Conservation (phyloP, 2,888 invertebrate species). For the Rhyacophila evoluta region DNA sequence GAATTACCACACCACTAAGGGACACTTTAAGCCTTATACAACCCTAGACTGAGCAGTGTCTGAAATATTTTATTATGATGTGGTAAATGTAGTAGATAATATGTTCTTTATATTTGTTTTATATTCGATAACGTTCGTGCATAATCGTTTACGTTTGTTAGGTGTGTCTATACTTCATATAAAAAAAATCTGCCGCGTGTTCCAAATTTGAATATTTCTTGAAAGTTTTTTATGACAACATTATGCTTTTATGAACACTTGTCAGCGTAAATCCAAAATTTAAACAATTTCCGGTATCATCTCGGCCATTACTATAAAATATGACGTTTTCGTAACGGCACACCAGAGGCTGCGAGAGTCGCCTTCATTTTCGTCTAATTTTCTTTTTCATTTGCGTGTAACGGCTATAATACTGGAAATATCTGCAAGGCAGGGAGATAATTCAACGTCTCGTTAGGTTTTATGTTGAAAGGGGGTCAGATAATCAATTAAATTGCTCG, state of each 20-base stretch:
- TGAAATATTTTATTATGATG: no score
- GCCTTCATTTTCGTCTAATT: neutral
- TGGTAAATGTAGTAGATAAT: no score
- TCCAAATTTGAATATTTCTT: no score
- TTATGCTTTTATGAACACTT: neutral
- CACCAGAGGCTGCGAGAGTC: neutral
- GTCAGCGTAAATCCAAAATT: neutral
- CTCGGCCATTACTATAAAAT: neutral
- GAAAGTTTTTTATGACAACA: no score
- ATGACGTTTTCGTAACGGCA: neutral
- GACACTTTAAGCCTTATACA: no score
- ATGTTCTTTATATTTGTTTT: no score
- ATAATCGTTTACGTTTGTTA: no score
- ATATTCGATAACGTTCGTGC: no score
- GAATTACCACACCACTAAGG: no score
- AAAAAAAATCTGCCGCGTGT: no score
- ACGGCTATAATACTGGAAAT: neutral
- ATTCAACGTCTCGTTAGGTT: constrained; percentile 22
- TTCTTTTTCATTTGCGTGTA: constrained; percentile 14
- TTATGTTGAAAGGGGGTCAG: neutral
- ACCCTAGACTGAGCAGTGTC: no score
- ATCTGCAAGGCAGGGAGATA: neutral
- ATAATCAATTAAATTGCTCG: constrained; percentile 24
- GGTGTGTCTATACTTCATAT: no score
- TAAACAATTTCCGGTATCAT: neutral